Percentiles rank a stretch among this genome's conserved stretches.
These are phyloP conservation scores for Cichlasoma orientale DNA, from an alignment of 2,797 vertebrate genomes.

Conservation along the genomic window DNA sequence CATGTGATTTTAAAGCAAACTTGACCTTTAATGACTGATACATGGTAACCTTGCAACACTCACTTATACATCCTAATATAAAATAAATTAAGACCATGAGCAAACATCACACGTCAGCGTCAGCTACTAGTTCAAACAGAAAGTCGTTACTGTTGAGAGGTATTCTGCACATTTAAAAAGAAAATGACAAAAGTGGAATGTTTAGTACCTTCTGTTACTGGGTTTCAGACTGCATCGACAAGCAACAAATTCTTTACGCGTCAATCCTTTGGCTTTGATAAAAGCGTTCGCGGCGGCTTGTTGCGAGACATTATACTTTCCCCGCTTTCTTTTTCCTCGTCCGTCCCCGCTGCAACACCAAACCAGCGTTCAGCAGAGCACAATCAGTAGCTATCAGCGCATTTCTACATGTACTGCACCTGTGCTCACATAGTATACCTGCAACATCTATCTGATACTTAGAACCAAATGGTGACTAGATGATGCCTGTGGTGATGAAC, in stretches of 20 bases:
- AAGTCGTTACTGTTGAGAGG: conserved; percentile 69
- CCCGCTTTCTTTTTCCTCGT: not conserved
- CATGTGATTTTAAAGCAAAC: conserved; percentile 61
- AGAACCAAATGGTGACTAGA: conserved; percentile 66
- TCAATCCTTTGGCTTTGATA: conserved; percentile 44
- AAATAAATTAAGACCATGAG: conserved; percentile 80
- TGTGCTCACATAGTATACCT: conserved; percentile 63
- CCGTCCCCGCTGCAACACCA: conserved; percentile 57
- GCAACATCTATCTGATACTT: conserved; percentile 70
- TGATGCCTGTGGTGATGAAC: conserved; percentile 53
- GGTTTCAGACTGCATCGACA: conserved; percentile 71
- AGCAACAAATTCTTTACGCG: conserved; percentile 58
- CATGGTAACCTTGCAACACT: conserved; percentile 79
- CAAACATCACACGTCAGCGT: conserved; percentile 77
- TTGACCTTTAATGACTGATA: conserved; percentile 82
- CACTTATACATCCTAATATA: conserved; percentile 80
- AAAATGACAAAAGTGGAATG: conserved; percentile 77
- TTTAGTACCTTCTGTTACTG: conserved; percentile 70
- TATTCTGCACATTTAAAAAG: conserved; percentile 73
- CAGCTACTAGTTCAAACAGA: conserved; percentile 73
- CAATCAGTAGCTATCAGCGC: conserved; percentile 68
- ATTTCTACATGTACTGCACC: conserved; percentile 63
- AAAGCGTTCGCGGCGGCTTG: conserved; percentile 40
- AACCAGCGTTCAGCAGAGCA: conserved; percentile 66
- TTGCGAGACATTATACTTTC: conserved; percentile 35